phyloP scores from a whole-genome alignment of 2,797 vertebrate species.

The Mus spretus region DNA sequence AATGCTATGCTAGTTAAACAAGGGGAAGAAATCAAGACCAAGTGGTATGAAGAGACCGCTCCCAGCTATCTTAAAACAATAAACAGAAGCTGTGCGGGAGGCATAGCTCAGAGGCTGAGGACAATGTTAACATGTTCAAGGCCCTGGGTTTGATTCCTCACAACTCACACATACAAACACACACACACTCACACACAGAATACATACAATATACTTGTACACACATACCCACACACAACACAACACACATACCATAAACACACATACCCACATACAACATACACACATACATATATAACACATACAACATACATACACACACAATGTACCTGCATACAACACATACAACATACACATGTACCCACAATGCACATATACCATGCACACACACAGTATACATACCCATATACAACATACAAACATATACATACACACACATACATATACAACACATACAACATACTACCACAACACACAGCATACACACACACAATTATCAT shows the following conservation, averaged over 20 bases:
- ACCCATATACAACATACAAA: background rate
- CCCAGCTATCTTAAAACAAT: conserved; percentile 53
- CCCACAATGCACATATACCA: background rate
- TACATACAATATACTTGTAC: too few species aligned
- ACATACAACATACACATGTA: background rate
- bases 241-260: too few species aligned
- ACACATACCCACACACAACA: background rate
- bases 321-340: background rate
- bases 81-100: background rate
- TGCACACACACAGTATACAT: background rate
- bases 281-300: too few species aligned
- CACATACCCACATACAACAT: too few species aligned
- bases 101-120: background rate
- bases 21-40: background rate
- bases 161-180: background rate
- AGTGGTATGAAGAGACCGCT: background rate
- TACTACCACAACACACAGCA: background rate
- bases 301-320: background rate
- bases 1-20: conserved; percentile 19
- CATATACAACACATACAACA: background rate
- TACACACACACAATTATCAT: background rate
- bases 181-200: too few species aligned
- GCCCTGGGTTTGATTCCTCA: background rate
- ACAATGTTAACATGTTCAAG: background rate
- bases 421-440: background rate